A percentile compares a stretch with the other conserved stretches of the same genome.
Evolutionary conservation across 2,888 invertebrate species (phyloP).

Genomic region (Stenolophus ochropezus): DNA sequence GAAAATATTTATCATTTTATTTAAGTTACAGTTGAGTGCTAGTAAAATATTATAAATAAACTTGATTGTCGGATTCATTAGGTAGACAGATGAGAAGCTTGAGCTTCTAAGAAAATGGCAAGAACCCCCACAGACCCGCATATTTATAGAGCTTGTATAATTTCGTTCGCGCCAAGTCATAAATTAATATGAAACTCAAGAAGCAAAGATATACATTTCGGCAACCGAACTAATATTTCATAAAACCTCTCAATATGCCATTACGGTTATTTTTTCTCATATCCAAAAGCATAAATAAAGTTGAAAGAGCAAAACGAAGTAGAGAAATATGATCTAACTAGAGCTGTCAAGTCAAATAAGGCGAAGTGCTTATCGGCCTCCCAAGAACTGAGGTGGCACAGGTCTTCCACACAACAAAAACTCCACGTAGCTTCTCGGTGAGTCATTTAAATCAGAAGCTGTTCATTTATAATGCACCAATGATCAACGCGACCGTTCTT

Average conservation of each 20-base stretch:
- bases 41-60: no score
- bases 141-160: constrained; percentile 15
- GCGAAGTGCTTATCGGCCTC: constrained; percentile 35
- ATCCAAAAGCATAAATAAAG: constrained; percentile 28
- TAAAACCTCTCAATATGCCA: constrained; percentile 19
- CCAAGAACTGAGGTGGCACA: constrained; percentile 12
- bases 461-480: neutral
- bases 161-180: neutral
- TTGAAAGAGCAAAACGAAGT: constrained; percentile 20
- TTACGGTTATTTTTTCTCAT: constrained; percentile 30
- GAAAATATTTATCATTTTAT: no score
- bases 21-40: no score
- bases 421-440: neutral
- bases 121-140: neutral
- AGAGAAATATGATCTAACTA: constrained; percentile 48
- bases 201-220: constrained; percentile 16
- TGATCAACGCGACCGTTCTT: no score
- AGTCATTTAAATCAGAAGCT: neutral
- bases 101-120: neutral
- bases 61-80: no score
- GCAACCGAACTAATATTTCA: constrained; percentile 22
- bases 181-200: constrained; percentile 6
- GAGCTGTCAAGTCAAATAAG: constrained; percentile 53
- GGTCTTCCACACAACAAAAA: neutral
- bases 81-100: neutral